Percentiles rank a stretch among this genome's conserved stretches.
Evolutionary conservation across 2,888 invertebrate species (phyloP).

Genomic region (Chrysolina americana): DNA sequence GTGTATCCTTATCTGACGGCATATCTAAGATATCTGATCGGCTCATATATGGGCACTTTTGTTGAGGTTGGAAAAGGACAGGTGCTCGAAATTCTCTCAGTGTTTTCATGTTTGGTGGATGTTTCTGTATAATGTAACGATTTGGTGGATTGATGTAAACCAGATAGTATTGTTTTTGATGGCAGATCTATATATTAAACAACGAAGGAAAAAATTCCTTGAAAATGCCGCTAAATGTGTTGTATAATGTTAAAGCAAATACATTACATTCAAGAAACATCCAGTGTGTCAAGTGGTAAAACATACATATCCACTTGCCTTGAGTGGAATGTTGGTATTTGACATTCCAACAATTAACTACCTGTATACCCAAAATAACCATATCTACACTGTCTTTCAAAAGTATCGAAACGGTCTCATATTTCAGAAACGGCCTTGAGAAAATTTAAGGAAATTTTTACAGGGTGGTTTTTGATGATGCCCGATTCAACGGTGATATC

Average conservation of each 20-base stretch:
- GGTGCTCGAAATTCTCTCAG: constrained; percentile 48
- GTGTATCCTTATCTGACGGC: constrained; percentile 45
- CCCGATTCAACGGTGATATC: no score
- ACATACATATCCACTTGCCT: constrained; percentile 35
- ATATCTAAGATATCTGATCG: constrained; percentile 52
- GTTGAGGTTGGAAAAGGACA: constrained; percentile 45
- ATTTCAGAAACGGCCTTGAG: background rate
- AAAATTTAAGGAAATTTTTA: no score
- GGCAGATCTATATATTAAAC: constrained; percentile 55
- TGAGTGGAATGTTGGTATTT: constrained; percentile 37
- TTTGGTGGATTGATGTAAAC: constrained; percentile 61
- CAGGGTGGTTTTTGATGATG: no score
- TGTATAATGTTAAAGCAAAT: constrained; percentile 54
- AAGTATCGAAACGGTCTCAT: no score
- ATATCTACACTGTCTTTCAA: background rate
- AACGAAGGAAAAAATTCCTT: constrained; percentile 41
- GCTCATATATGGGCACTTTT: constrained; percentile 35
- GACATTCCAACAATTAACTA: constrained; percentile 32
- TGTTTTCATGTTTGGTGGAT: constrained; percentile 60
- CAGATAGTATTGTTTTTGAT: constrained; percentile 63
- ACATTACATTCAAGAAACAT: constrained; percentile 49
- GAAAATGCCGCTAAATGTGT: constrained; percentile 46
- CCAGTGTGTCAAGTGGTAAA: constrained; percentile 44
- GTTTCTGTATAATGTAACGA: constrained; percentile 62
- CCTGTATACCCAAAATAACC: background rate